Percentiles rank a stretch among this genome's conserved stretches.
Conservation (phyloP, 2,113 vertebrate species). For the Butorides virescens region DNA sequence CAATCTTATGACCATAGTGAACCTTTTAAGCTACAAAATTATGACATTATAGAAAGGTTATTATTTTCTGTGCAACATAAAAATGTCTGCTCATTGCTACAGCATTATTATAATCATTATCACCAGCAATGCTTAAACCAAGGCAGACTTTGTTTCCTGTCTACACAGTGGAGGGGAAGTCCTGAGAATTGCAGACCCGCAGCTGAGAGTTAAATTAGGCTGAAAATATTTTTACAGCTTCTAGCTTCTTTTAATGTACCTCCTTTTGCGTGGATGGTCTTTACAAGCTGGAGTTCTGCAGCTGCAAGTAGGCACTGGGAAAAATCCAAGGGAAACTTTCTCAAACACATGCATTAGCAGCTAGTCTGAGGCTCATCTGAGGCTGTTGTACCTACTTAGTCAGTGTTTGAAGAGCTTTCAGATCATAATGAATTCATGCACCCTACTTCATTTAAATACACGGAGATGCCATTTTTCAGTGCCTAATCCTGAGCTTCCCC, state of each 20-base stretch:
- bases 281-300: neutral
- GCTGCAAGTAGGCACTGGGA: neutral
- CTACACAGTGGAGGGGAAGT: neutral
- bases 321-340: conserved; percentile 12
- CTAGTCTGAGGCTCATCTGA: neutral
- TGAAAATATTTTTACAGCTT: conserved; percentile 13
- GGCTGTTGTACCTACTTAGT: neutral
- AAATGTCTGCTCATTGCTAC: neutral
- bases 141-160: neutral
- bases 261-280: neutral
- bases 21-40: neutral
- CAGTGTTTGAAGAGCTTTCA: neutral
- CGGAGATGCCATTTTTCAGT: fast-evolving
- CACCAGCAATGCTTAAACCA: neutral
- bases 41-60: neutral
- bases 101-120: neutral
- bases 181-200: neutral
- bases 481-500: neutral
- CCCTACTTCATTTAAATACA: conserved; percentile 6
- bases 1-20: neutral
- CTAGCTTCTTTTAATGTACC: neutral
- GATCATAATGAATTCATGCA: neutral
- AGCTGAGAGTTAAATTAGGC: neutral
- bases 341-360: neutral
- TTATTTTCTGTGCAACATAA: neutral